Evolutionary conservation across 2,888 invertebrate species (phyloP), one percentile per base, ranked within the genome.

Genomic region (Acleris cristana): DNA sequence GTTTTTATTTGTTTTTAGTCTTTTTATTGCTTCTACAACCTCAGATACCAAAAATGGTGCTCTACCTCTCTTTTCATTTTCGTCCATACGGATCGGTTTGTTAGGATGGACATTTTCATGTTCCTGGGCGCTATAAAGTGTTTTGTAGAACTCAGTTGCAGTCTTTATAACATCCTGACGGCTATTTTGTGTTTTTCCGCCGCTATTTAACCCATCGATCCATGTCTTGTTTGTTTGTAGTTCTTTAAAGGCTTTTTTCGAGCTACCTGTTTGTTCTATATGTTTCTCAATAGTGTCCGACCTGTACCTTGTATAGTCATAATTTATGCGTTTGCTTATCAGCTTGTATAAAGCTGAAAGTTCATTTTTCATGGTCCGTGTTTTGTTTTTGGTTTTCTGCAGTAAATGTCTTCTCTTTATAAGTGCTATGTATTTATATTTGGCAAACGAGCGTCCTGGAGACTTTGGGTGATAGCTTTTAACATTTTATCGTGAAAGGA

Each of bases 311-410:
- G 52, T 14, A 23, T 70, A 71, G 30, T 73, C 70, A 10, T 64
- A 19, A 21, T 60, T 71, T 45, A 69, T 71, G 40, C 30, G 54
- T 60, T 69, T 73, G 49, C 51, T 70, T 1, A 56, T 23, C 6
- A 71, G 60, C 19, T 69, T 71, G 53, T 69, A 69, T 16, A 66
- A 61, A 0, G 69, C 65, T 0, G 58, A 62, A 7, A 65, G 5
- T 44, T 62, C 64, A 10, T 69, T 69, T 65, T n/a, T 69, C 21
- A 40, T 66, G 26, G 69, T 30, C 45, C 69, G 30, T 19, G 63
- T 56, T 66, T 69, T 66, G 34, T 65, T 69, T 52, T 55, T 45
- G 3, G 2, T 55, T 16, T 49, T 49, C 45, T 67, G 63, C 12
- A 67, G 48, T 14, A 55, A 34, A 44, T 57, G 52, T 34, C 67